Base-by-base conservation (phyloP, 2,888 invertebrate species). In the Macropis europaea region DNA sequence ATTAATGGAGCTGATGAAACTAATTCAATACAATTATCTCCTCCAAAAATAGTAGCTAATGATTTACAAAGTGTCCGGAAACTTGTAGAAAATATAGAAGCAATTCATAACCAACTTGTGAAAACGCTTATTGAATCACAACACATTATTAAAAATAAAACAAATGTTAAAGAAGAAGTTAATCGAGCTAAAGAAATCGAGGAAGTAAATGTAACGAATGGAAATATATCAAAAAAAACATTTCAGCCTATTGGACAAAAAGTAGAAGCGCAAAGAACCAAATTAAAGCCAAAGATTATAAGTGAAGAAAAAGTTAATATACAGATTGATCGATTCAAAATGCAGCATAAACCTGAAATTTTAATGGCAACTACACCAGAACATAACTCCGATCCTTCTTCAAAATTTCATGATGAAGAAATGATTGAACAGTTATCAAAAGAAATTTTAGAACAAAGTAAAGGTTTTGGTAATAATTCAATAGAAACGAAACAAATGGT, bases 371-470 rank as follows among this genome's bases (percentile, higher is more conserved):
- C 38, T 22, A 47, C 26, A 0, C 11, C 40, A 11, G 76, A 83
- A 30, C 68, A 53, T 42, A 66, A 66, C 22, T 50, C 74, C 0
- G 19, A 19, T 0, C n/a, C 11, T 11, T 5, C 11, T 17, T 30
- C 60, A 1, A 63, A 48, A 24, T 6, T 59, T 7, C 72, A 70
- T 3, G 82, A 83, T 9, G 79, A 86, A 50, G 85, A 87, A 43
- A 76, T 84, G 11, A 82, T 88, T 36, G 82, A 85, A 38, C 84
- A 78, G 62, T 68, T 90, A 47, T 87, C 85, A 0, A 83, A 85
- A 22, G 89, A 90, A 72, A 86, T 89, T 68, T 74, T 89, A 42
- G 87, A 88, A 34, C 88, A 89, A 66, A 89, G 86, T 69, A 86
- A 87, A 79, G 82, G 75, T 38, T 71, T 85, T 9, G 80, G 85